Conservation (phyloP, 1,140 invertebrate species). For the Geopemphigus sp. region DNA sequence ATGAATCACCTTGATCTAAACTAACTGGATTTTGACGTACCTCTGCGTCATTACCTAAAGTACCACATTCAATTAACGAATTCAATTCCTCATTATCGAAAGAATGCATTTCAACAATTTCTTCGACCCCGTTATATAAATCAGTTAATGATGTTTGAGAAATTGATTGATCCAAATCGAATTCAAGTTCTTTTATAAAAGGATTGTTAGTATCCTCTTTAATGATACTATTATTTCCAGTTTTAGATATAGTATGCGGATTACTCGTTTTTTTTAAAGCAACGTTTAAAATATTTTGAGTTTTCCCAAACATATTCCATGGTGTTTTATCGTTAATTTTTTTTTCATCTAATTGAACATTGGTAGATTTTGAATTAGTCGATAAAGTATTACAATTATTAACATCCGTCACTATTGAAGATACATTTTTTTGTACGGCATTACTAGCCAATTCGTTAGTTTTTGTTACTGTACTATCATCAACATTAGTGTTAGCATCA, state of each 20-base stretch:
- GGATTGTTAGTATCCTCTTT: not conserved
- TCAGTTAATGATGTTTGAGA: constrained; percentile 25
- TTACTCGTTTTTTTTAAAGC: not conserved
- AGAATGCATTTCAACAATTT: constrained; percentile 42
- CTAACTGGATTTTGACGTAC: not conserved
- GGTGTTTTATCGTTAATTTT: constrained; percentile 3
- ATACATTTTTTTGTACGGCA: not conserved
- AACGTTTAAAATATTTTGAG: not conserved
- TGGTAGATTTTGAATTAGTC: not conserved
- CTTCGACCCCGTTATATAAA: constrained; percentile 40
- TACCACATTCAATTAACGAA: constrained; percentile 25
- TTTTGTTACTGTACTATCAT: not conserved
- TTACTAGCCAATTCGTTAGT: not conserved
- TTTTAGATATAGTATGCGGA: not conserved
- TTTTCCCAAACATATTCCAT: constrained; percentile 9
- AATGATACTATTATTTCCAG: not conserved
- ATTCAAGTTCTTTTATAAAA: constrained; percentile 39
- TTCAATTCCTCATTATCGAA: constrained; percentile 40
- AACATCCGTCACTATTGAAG: not conserved
- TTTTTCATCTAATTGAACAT: not conserved
- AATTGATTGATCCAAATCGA: constrained; percentile 39
- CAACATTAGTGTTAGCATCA: not conserved
- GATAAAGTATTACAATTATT: not conserved
- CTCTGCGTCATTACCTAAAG: not conserved
- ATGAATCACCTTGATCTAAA: constrained; percentile 2